Percentiles rank a stretch among this genome's conserved stretches.
Evolutionary conservation across 2,797 vertebrate species (phyloP).

Genomic region (Anabas testudineus): DNA sequence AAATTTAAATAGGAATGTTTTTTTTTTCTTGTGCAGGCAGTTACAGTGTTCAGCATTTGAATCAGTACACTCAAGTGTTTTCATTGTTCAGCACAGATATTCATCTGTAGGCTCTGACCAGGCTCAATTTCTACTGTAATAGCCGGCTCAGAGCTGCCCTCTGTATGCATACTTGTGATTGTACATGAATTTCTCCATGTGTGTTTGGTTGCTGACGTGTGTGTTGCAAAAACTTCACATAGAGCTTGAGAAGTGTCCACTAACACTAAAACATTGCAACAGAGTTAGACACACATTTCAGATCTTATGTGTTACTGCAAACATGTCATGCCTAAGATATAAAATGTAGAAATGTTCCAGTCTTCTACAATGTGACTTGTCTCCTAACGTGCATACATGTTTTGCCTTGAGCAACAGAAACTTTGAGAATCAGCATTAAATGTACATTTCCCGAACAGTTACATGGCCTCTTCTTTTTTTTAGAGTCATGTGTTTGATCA

Average conservation of each 20-base stretch:
- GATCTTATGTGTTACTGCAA: slow-evolving; percentile 16
- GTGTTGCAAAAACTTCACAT: slow-evolving; percentile 12
- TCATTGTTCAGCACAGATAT: slow-evolving; percentile 54
- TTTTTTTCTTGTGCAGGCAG: slow-evolving; percentile 6
- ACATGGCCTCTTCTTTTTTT: slow-evolving; percentile 38
- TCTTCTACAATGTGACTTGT: neutral
- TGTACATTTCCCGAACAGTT: slow-evolving; percentile 36
- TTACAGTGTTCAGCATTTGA: slow-evolving; percentile 47
- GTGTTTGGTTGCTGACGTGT: slow-evolving; percentile 3
- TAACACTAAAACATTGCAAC: slow-evolving; percentile 10
- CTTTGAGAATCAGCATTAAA: slow-evolving; percentile 30
- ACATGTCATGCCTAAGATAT: neutral
- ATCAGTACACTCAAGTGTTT: slow-evolving; percentile 66
- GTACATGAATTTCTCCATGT: slow-evolving; percentile 59
- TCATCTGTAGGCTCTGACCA: slow-evolving; percentile 66
- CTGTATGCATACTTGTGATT: slow-evolving; percentile 71
- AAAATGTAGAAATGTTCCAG: neutral
- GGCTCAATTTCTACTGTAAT: slow-evolving; percentile 65
- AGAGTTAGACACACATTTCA: neutral
- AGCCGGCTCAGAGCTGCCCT: slow-evolving; percentile 75
- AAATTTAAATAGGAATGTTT: slow-evolving; percentile 7
- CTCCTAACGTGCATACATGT: slow-evolving; percentile 2
- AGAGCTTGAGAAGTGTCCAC: neutral
- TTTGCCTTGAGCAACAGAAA: slow-evolving; percentile 23
- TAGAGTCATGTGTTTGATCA: slow-evolving; percentile 53